Base-by-base conservation (phyloP, 2,797 vertebrate genomes). In the Enteromius mattozi region DNA sequence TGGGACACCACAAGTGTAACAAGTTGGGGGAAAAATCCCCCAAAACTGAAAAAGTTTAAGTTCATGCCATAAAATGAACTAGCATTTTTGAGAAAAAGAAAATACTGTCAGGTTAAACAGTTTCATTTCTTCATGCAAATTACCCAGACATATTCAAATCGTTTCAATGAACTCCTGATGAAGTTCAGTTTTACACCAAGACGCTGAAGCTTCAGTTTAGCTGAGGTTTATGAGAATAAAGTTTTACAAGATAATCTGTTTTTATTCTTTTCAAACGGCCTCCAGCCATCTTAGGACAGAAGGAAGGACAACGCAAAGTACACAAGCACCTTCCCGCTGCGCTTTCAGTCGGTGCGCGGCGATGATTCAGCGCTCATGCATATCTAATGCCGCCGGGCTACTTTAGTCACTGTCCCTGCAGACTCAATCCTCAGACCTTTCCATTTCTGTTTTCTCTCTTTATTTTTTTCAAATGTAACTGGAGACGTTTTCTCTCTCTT, bases 351-450 rank as follows among this genome's bases (percentile, higher is more conserved):
- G 81, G 91, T 91, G 90, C 16, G 87, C 35, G 77, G 30, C 3
- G 88, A 4, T 89, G 21, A 87, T 82, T 85, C 77, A 63, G 83
- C 78, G 77, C 74, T 82, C 87, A 89, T 90, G 88, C 83, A 90
- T 90, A 87, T 83, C 85, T 85, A 88, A 89, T 81, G 68, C 59
- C 12, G 82, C 24, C 14, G 35, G 78, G 70, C 81, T 21, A 42
- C 81, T 82, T 82, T 76, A 76, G 81, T 86, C 83, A 84, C 81
- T 5, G 83, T 89, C 87, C 87, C 89, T n/a, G 76, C 54, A 82
- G 87, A 87, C 81, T 42, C 79, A 40, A 78, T 87, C 81, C 81
- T 49, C 83, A 75, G 82, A 84, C 80, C 83, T 87, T 90, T 86
- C 82, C 79, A 83, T 86, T 83, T 82, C 79, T 71, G 37, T 77